These are phyloP conservation scores for Tanypteryx hageni DNA, from an alignment of 2,888 invertebrate genomes.

Conservation along the genomic window DNA sequence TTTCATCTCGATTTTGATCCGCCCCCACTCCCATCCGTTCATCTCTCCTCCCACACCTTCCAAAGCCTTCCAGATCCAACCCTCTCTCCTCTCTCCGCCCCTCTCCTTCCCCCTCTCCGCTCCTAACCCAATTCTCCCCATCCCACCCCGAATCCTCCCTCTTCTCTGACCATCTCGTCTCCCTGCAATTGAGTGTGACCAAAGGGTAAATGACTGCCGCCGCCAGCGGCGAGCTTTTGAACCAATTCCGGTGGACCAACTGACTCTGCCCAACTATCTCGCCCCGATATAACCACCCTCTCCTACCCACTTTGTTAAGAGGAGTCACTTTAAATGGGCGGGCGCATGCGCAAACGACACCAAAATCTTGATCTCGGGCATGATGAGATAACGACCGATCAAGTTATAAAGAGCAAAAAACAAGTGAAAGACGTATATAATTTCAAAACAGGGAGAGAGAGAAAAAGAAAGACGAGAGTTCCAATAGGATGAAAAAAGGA, in stretches of 20 bases:
- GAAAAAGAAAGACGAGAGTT: neutral
- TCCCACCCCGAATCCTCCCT: neutral
- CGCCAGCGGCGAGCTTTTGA: constrained; percentile 3
- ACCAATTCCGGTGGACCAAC: neutral
- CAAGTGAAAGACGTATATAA: neutral
- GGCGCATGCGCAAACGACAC: too few species aligned
- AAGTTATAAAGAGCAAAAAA: neutral
- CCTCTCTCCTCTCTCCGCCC: too few species aligned
- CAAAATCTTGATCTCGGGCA: neutral
- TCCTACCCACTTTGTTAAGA: neutral
- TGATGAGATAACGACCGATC: neutral
- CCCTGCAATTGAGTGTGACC: constrained; percentile 22
- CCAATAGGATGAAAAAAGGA: neutral
- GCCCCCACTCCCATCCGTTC: too few species aligned
- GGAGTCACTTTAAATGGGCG: too few species aligned
- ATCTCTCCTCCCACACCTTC: too few species aligned
- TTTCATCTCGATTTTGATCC: neutral
- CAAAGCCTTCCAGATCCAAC: too few species aligned
- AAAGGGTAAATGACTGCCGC: constrained; percentile 22
- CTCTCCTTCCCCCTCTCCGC: too few species aligned
- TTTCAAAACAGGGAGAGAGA: neutral
- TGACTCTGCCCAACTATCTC: neutral
- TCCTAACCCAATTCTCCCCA: neutral
- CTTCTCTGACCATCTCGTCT: neutral
- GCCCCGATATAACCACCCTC: neutral